These are phyloP conservation scores for Pseudopodoces humilis DNA, from an alignment of 2,113 vertebrate species.

Conservation along the genomic window DNA sequence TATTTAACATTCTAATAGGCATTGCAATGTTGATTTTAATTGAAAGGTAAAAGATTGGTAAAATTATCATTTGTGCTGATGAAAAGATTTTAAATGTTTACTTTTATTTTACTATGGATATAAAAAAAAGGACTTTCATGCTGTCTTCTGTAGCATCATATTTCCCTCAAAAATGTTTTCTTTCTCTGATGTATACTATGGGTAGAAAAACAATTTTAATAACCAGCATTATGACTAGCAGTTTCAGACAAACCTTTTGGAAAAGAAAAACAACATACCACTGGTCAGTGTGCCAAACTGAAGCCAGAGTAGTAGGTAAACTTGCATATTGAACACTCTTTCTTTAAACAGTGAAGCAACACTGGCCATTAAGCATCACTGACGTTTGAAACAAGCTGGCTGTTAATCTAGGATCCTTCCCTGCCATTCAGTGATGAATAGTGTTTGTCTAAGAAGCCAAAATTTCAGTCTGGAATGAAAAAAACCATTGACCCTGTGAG, in stretches of 20 bases:
- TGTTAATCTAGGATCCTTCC: neutral
- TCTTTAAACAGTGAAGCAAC: neutral
- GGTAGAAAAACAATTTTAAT: neutral
- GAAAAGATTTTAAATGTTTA: neutral
- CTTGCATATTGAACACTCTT: neutral
- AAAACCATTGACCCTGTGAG: neutral
- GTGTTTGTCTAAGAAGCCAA: neutral
- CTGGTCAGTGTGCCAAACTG: neutral
- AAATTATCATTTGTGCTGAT: neutral
- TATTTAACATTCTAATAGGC: neutral
- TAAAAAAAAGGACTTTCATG: neutral
- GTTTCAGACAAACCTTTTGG: neutral
- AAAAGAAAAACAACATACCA: accelerated
- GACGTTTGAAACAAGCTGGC: neutral
- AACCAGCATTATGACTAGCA: neutral
- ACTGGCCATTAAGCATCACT: neutral
- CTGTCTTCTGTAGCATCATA: neutral
- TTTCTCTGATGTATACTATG: neutral
- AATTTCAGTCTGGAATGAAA: neutral
- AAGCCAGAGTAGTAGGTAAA: neutral
- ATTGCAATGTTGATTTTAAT: neutral
- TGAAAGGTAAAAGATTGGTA: neutral
- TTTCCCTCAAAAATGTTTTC: neutral
- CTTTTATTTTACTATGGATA: neutral
- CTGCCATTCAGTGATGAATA: neutral